These are phyloP conservation scores for Acronicta psi DNA, from an alignment of 2,888 invertebrate species.

Conservation along the genomic window DNA sequence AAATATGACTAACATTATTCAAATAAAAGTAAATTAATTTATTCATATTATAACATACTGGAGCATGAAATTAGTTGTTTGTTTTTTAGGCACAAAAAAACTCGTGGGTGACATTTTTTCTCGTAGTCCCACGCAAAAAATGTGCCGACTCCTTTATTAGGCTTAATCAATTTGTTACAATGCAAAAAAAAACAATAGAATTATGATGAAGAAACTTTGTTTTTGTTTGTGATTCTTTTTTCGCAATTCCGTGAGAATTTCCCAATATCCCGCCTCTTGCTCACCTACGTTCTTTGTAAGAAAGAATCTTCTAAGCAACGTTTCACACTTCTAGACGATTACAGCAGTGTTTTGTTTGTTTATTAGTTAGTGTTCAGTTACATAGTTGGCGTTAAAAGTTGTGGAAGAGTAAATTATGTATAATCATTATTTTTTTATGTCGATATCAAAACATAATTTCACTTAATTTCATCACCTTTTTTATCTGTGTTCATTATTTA, in stretches of 20 bases:
- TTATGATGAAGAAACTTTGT: slow-evolving; percentile 15
- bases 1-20: slow-evolving; percentile 33
- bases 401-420: background rate
- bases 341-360: too few species aligned
- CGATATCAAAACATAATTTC: slow-evolving; percentile 22
- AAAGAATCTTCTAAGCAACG: too few species aligned
- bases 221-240: background rate
- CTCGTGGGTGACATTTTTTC: slow-evolving; percentile 84
- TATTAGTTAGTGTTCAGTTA: background rate
- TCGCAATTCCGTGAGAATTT: too few species aligned
- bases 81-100: slow-evolving; percentile 64
- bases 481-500: slow-evolving; percentile 24
- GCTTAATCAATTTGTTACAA: slow-evolving; percentile 60
- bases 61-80: slow-evolving; percentile 76
- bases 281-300: too few species aligned
- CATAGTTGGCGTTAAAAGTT: slow-evolving; percentile 12
- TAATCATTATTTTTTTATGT: slow-evolving; percentile 4
- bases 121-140: slow-evolving; percentile 73
- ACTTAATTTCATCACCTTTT: slow-evolving; percentile 32
- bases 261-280: too few species aligned
- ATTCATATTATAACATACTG: slow-evolving; percentile 68
- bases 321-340: too few species aligned
- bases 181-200: slow-evolving; percentile 54
- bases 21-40: slow-evolving; percentile 62
- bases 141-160: slow-evolving; percentile 4